Evolutionary conservation across 2,797 vertebrate genomes (phyloP).

Genomic region (Sebastes hubbsi): DNA sequence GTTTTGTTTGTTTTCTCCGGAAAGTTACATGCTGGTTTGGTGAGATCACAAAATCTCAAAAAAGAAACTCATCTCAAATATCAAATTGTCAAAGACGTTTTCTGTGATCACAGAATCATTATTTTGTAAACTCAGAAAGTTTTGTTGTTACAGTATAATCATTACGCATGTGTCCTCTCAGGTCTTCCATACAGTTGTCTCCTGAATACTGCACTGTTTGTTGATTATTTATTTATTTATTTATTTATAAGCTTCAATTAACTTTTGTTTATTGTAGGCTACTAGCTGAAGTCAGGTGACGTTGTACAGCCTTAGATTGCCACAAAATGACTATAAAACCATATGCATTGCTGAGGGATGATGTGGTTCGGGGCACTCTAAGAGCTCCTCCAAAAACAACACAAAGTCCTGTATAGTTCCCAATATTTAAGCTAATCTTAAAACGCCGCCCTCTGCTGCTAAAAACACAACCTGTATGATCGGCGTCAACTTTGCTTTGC

Average conservation of each 20-base stretch:
- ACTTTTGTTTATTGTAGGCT: not conserved
- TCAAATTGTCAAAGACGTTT: not conserved
- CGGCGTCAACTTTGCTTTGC: conserved; percentile 46
- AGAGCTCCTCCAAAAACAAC: not conserved
- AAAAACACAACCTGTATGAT: conserved; percentile 51
- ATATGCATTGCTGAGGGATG: not conserved
- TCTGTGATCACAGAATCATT: not conserved
- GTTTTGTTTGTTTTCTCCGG: not conserved
- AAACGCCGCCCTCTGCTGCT: conserved; percentile 19
- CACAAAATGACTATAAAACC: not conserved
- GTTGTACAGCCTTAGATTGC: not conserved
- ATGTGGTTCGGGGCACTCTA: not conserved
- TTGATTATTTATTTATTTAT: not conserved
- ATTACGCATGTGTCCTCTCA: not conserved
- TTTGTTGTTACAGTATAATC: not conserved
- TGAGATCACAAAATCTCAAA: not conserved
- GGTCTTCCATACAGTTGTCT: not conserved
- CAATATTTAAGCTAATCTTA: not conserved
- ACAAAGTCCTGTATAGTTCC: not conserved
- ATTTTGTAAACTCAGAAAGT: not conserved
- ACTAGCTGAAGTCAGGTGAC: not conserved
- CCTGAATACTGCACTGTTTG: not conserved
- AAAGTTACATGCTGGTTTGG: not conserved
- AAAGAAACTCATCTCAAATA: not conserved
- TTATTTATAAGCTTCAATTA: not conserved